Evolutionary conservation across 2,113 vertebrate genomes (phyloP).

Genomic region (Dissostichus mawsoni): DNA sequence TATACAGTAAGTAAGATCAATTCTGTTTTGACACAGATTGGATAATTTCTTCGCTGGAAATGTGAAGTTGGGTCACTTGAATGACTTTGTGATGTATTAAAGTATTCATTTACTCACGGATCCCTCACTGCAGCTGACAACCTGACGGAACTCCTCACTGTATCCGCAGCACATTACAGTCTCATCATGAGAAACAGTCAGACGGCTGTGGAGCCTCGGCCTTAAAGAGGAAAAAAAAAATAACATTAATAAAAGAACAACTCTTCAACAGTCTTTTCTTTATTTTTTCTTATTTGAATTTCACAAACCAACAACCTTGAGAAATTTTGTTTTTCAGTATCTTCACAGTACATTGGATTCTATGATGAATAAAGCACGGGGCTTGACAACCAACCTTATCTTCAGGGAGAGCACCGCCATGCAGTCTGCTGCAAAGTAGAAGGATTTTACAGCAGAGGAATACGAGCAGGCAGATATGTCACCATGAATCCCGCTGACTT

Average conservation of each 20-base stretch:
- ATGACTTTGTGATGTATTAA: neutral
- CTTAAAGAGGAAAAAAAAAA: slow-evolving; percentile 60
- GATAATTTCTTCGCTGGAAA: neutral
- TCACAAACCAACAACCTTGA: neutral
- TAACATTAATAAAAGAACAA: slow-evolving; percentile 19
- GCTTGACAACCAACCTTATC: slow-evolving; percentile 70
- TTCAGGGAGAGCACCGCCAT: slow-evolving; percentile 79
- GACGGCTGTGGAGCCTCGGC: slow-evolving; percentile 57
- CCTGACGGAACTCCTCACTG: slow-evolving; percentile 82
- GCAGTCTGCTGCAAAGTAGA: slow-evolving; percentile 77
- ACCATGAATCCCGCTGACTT: slow-evolving; percentile 74
- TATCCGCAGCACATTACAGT: slow-evolving; percentile 84
- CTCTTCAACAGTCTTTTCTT: slow-evolving; percentile 28
- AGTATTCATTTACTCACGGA: slow-evolving; percentile 81
- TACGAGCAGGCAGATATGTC: slow-evolving; percentile 79
- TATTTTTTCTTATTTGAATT: neutral
- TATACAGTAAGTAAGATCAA: neutral
- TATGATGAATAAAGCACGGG: slow-evolving; percentile 26
- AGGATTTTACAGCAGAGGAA: slow-evolving; percentile 61
- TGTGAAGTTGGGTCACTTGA: slow-evolving; percentile 1
- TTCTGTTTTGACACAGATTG: neutral
- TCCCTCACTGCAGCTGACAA: slow-evolving; percentile 86
- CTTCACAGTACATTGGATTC: slow-evolving; percentile 19
- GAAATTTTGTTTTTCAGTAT: slow-evolving; percentile 15
- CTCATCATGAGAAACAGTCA: slow-evolving; percentile 82